Percentiles rank a stretch among this genome's conserved stretches.
phyloP scores from a whole-genome alignment of 2,797 vertebrate genomes.

The Xiphophorus birchmanni region DNA sequence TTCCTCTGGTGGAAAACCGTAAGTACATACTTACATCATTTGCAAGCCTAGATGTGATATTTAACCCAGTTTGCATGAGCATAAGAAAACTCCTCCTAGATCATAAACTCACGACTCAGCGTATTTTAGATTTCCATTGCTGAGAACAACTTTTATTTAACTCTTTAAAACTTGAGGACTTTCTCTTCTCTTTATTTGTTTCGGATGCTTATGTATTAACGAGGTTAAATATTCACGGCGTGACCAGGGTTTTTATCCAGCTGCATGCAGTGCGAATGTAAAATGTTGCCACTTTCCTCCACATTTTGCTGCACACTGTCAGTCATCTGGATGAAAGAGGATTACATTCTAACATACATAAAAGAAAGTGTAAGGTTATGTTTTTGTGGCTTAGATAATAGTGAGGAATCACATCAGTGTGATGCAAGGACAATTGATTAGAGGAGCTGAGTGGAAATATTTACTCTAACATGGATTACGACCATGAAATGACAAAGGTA shows the following conservation, averaged over 20 bases:
- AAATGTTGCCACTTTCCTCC: neutral
- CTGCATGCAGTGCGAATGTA: neutral
- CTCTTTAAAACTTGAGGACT: neutral
- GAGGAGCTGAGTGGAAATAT: too few species aligned
- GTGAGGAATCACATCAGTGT: too few species aligned
- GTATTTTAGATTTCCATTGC: neutral
- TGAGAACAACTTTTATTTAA: neutral
- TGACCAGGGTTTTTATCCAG: neutral
- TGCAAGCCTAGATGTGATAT: neutral
- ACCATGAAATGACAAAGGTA: too few species aligned
- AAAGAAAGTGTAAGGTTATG: neutral
- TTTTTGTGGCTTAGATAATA: too few species aligned
- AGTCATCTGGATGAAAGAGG: neutral
- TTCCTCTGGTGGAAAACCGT: slow-evolving; percentile 89
- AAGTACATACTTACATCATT: slow-evolving; percentile 66
- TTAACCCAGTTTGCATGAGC: neutral
- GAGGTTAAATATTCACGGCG: too few species aligned
- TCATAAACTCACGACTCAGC: neutral
- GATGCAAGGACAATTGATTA: too few species aligned
- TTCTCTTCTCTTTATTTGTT: neutral
- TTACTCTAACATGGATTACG: too few species aligned
- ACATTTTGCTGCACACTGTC: neutral
- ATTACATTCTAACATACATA: neutral
- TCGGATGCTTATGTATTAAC: neutral
- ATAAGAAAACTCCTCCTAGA: neutral